Evolutionary conservation across 2,888 invertebrate genomes (phyloP), one percentile per base, ranked within the genome.

Genomic region (Tryphoninae sp.): DNA sequence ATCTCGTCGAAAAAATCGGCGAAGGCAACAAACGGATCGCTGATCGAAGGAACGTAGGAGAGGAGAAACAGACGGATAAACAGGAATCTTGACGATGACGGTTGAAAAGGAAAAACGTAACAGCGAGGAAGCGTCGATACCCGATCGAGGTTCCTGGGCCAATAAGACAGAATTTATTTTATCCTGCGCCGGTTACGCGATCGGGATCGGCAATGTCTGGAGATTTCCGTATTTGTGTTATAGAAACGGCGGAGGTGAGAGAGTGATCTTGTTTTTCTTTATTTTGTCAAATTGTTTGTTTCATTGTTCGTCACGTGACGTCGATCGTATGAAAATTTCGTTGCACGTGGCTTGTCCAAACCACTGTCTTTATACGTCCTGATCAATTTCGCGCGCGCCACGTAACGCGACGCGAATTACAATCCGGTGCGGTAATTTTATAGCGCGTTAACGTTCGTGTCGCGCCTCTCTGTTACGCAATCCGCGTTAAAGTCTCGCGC

Each of bases 171-270:
- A 97, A 91, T 97, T 96, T 90, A 92, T 97, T 51, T 92, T 97
- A 75, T 96, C 96, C 33, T 96, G 96, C 87, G 94, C 97, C 71
- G 97, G 97, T 26, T 97, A 96, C 88, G 96, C 96, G 4, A 96
- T 97, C 71, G 97, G 97, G 64, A 95, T 97, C 79, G 97, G 97
- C 78, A 97, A 97, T 90, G 95, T 97, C 11, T 96, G 96, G 96
- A 94, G 97, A 84, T 97, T 97, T 92, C 97, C 97, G 0, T 97
- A 97, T 90, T 92, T 97, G 77, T 97, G 96, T 89, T 97, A 97
- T 91, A 94, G 96, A 88, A 97, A 96, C 91, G 97, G 97, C 16
- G 97, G 97, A 91, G 97, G 97, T 96, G 89, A 92, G 93, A 64
- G 11, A 65, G 65, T 81, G 62, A 55, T 33, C 23, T 81, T 71